Evolutionary conservation across 2,113 vertebrate genomes (phyloP), one percentile per base, ranked within the genome.

Genomic region (Hylia prasina): DNA sequence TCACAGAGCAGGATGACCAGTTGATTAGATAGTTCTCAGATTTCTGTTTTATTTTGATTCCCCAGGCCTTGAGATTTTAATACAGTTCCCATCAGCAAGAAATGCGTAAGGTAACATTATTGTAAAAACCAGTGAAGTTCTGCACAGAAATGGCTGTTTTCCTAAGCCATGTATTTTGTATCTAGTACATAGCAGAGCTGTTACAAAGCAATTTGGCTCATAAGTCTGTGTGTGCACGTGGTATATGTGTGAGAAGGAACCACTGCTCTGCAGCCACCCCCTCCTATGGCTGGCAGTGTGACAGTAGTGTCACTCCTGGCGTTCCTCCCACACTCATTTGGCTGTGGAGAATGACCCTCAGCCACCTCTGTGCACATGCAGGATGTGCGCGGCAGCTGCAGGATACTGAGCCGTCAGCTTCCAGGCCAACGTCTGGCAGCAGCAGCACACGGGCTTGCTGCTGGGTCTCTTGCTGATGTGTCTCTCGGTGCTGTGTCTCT

Each of bases 291-390:
- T 92, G 88, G 84, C 18, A 1, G 69, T 61, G 50, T 77, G 73
- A 95, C 37, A 5, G 0, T 37, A 81, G 50, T 56, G 83, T 82
- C 95, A 58, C 80, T 60, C 16, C 81, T 94, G 1, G 8, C 88
- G 80, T 90, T 89, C 87, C 88, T 92, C 75, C 93, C 78, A 37
- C 75, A 27, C 88, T 83, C 53, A 10, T 39, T 90, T 94, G 93
- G 35, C 92, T 81, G 57, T 5, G 3, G n/a, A 50, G 60, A 9
- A 5, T 80, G 93, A 96, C 91, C 64, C 87, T 13, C 73, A 87
- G 87, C 64, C 80, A 76, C 57, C 92, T 92, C 87, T 85, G 82
- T 15, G 57, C 57, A 35, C 76, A 51, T 0, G 10, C 69, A 82
- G 93, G 93, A 91, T 95, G 71, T 58, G 45, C 4, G 6, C 82